Percentiles rank a stretch among this genome's conserved stretches.
Conservation (phyloP, 2,888 invertebrate genomes). For the Therioaphis trifolii region DNA sequence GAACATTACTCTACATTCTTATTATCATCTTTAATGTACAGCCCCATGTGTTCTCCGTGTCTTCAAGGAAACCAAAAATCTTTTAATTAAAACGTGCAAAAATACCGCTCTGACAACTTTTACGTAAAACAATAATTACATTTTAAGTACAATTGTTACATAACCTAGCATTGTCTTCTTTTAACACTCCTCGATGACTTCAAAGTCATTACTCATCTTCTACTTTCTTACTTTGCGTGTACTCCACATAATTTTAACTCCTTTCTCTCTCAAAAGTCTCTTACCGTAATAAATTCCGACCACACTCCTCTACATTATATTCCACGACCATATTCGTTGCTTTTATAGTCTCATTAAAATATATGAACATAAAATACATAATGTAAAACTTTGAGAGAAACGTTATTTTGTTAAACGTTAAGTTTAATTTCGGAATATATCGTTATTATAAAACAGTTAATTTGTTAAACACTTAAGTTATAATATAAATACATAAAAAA, state of each 20-base stretch:
- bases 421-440: constrained; percentile 18
- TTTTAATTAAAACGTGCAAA: no score
- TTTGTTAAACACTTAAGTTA: no score
- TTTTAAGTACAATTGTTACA: no score
- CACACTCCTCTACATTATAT: constrained; percentile 3
- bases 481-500: no score
- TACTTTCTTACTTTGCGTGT: neutral
- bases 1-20: no score
- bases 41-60: no score
- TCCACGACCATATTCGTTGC: neutral
- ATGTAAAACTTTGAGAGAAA: constrained; percentile 24
- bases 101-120: no score
- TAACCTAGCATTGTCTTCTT: no score
- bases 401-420: neutral
- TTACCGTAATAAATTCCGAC: constrained; percentile 46
- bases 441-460: neutral
- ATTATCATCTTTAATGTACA: no score
- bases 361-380: constrained; percentile 21
- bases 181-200: constrained; percentile 12
- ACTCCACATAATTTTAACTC: constrained; percentile 31
- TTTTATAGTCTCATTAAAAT: constrained; percentile 14
- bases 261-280: constrained; percentile 24
- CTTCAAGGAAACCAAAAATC: no score
- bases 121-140: no score
- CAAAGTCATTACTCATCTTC: constrained; percentile 24